phyloP scores from a whole-genome alignment of 2,888 invertebrate species.

The Aphidoletes aphidimyza region DNA sequence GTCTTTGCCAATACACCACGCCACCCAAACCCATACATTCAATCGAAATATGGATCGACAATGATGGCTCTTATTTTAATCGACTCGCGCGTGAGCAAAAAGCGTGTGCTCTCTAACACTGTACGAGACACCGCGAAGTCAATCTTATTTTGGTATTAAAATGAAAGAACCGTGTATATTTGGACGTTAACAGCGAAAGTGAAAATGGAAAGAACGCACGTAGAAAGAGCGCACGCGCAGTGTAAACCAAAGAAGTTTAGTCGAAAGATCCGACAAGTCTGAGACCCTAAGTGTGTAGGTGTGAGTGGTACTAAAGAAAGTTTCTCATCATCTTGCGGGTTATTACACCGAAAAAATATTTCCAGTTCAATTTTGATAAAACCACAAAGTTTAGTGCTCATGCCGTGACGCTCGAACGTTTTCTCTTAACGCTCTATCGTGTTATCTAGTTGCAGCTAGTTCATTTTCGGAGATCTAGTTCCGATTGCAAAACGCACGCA shows the following conservation, averaged over 20 bases:
- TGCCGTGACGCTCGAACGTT: background rate
- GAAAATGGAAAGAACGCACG: background rate
- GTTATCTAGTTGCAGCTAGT: too few species aligned
- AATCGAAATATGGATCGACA: background rate
- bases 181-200: slow-evolving; percentile 25
- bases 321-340: slow-evolving; percentile 18
- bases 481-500: background rate
- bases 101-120: background rate
- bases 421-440: background rate
- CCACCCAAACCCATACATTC: too few species aligned
- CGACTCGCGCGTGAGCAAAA: background rate
- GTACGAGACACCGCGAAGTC: too few species aligned
- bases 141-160: background rate
- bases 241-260: background rate
- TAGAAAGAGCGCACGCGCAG: background rate
- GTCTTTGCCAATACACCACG: background rate
- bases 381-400: slow-evolving; percentile 50
- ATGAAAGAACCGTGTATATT: background rate
- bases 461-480: background rate
- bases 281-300: background rate
- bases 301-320: background rate
- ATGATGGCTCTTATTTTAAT: slow-evolving; percentile 7
- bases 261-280: background rate
- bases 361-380: slow-evolving; percentile 52
- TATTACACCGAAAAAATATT: slow-evolving; percentile 46